Percentiles rank a stretch among this genome's conserved stretches.
These are phyloP conservation scores for Ostrea edulis DNA, from an alignment of 1,140 invertebrate species.

Conservation along the genomic window DNA sequence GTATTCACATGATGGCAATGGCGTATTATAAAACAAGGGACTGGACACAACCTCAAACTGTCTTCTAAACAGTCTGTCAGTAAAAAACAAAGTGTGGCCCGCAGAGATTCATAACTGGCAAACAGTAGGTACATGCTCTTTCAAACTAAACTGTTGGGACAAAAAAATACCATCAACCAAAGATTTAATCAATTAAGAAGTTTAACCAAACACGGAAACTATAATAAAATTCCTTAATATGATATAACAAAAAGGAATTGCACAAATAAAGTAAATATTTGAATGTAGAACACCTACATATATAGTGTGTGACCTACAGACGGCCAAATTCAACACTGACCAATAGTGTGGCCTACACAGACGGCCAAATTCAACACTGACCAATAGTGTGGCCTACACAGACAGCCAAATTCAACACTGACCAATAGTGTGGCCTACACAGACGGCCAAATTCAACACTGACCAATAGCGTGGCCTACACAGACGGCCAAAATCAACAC, in stretches of 20 bases:
- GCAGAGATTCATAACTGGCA: not conserved
- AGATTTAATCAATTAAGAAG: not conserved
- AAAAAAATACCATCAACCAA: not conserved
- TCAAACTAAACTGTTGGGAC: not conserved
- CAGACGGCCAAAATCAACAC: no score
- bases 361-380: no score
- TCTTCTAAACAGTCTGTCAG: conserved; percentile 26
- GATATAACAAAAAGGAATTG: not conserved
- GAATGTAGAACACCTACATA: no score
- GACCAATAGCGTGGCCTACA: no score
- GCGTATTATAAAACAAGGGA: conserved; percentile 5
- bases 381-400: no score
- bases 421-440: no score
- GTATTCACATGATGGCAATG: not conserved
- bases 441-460: no score
- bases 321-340: no score
- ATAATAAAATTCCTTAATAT: not conserved
- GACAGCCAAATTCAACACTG: no score
- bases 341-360: no score
- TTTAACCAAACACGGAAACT: not conserved
- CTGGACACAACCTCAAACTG: conserved; percentile 1
- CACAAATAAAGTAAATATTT: not conserved
- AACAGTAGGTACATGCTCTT: not conserved
- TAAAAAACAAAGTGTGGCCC: not conserved
- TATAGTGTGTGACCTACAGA: no score